Conservation (phyloP, 2,797 vertebrate species). For the Anabas testudineus region DNA sequence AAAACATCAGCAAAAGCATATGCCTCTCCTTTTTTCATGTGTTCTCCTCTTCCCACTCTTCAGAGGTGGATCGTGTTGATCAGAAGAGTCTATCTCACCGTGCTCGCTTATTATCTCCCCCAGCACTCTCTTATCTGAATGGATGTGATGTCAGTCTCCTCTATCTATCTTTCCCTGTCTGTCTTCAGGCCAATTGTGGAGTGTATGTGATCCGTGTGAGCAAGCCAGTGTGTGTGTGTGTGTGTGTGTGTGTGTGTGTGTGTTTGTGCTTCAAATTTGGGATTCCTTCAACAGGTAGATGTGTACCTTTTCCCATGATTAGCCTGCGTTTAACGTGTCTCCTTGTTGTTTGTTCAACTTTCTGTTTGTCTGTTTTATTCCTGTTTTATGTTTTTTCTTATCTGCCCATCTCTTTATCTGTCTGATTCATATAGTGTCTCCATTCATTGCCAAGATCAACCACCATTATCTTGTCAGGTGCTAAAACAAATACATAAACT, state of each 20-base stretch:
- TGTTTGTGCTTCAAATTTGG: slow-evolving; percentile 9
- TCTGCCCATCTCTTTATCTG: neutral
- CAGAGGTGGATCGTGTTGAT: slow-evolving; percentile 31
- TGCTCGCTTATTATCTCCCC: slow-evolving; percentile 53
- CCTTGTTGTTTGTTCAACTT: slow-evolving; percentile 6
- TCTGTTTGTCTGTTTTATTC: slow-evolving; percentile 1
- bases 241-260: slow-evolving; percentile 21
- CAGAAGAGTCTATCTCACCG: slow-evolving; percentile 43
- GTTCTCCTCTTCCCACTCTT: slow-evolving; percentile 1
- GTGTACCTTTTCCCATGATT: slow-evolving; percentile 21
- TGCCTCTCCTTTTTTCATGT: neutral
- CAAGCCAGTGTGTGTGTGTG: slow-evolving; percentile 14
- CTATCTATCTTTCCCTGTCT: slow-evolving; percentile 53
- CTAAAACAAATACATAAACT: slow-evolving; percentile 50
- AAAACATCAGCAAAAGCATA: neutral
- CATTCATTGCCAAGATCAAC: slow-evolving; percentile 13
- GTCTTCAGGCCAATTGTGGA: slow-evolving; percentile 21
- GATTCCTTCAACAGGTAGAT: slow-evolving; percentile 11
- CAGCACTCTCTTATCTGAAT: slow-evolving; percentile 55
- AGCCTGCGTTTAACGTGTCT: slow-evolving; percentile 15
- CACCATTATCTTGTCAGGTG: slow-evolving; percentile 24
- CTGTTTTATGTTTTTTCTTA: neutral
- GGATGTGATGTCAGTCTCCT: slow-evolving; percentile 54
- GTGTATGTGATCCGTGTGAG: slow-evolving; percentile 7
- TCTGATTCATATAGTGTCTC: neutral